A percentile compares a stretch with the other conserved stretches of the same genome.
Conservation (phyloP, 2,888 invertebrate species). For the Tuta absoluta region DNA sequence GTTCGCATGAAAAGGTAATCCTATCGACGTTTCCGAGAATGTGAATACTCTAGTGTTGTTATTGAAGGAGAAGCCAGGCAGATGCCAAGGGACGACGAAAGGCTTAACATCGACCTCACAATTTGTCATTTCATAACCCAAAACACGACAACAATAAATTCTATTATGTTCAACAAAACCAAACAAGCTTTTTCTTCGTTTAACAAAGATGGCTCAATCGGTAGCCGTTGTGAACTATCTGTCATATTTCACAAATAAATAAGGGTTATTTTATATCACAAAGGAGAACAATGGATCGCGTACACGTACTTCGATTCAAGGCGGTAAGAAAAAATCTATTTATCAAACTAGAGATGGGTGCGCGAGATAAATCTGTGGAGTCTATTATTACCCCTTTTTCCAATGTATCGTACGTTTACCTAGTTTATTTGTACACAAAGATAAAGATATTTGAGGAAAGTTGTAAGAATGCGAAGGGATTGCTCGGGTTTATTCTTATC, state of each 20-base stretch:
- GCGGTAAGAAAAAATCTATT: conserved; percentile 70
- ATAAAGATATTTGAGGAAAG: conserved; percentile 27
- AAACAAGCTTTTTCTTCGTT: conserved; percentile 65
- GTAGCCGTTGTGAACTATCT: conserved; percentile 74
- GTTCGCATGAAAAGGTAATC: conserved; percentile 31
- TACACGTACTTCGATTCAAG: conserved; percentile 55
- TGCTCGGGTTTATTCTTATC: conserved; percentile 24
- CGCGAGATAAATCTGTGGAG: conserved; percentile 64
- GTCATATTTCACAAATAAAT: conserved; percentile 77
- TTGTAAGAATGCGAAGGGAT: conserved; percentile 15
- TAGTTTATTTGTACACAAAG: conserved; percentile 28
- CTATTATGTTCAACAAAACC: conserved; percentile 67
- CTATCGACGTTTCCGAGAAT: conserved; percentile 48
- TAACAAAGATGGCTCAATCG: conserved; percentile 75
- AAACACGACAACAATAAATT: conserved; percentile 69
- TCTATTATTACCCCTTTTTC: conserved; percentile 76
- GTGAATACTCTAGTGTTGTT: conserved; percentile 43
- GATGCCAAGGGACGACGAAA: conserved; percentile 59
- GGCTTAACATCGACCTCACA: conserved; percentile 68
- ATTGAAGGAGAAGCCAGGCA: conserved; percentile 44
- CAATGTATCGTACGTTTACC: conserved; percentile 47
- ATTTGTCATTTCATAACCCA: conserved; percentile 79
- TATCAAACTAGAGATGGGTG: conserved; percentile 74
- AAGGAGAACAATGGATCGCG: conserved; percentile 61
- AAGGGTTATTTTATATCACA: conserved; percentile 73